Percentiles rank a stretch among this genome's conserved stretches.
phyloP scores from a whole-genome alignment of 2,113 vertebrate species.

The Ondatra zibethicus region DNA sequence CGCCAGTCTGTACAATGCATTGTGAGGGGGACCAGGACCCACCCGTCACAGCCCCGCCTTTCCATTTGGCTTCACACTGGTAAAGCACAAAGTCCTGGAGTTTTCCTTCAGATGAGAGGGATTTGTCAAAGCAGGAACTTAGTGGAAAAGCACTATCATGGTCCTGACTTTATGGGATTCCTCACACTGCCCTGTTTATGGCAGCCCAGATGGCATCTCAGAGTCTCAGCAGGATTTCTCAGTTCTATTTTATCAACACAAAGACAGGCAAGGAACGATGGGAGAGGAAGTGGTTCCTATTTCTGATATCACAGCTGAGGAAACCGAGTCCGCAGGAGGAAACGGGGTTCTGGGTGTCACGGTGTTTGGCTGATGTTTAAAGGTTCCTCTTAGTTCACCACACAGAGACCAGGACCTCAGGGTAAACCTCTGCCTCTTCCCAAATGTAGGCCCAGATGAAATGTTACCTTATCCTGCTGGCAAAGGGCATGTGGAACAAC shows the following conservation, averaged over 20 bases:
- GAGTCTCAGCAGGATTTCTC: neutral
- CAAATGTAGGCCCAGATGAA: neutral
- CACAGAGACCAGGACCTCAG: neutral
- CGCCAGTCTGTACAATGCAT: fast-evolving
- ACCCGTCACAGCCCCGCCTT: neutral
- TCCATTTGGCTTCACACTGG: neutral
- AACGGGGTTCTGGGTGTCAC: neutral
- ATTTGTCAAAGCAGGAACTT: neutral
- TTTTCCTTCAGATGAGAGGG: neutral
- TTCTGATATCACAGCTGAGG: neutral
- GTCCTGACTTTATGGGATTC: neutral
- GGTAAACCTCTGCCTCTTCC: neutral
- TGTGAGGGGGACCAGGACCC: neutral
- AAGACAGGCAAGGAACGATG: fast-evolving
- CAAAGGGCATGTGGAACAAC: neutral
- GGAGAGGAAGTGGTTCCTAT: neutral
- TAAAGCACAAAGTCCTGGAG: neutral
- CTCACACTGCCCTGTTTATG: neutral
- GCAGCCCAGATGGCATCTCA: neutral
- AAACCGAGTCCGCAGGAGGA: neutral
- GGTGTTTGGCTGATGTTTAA: too few species aligned
- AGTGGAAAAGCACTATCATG: too few species aligned
- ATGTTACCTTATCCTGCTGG: fast-evolving
- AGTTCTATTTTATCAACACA: fast-evolving
- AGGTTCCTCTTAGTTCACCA: fast-evolving